Conservation (phyloP, 1,140 invertebrate genomes). For the Wasmannia auropunctata region DNA sequence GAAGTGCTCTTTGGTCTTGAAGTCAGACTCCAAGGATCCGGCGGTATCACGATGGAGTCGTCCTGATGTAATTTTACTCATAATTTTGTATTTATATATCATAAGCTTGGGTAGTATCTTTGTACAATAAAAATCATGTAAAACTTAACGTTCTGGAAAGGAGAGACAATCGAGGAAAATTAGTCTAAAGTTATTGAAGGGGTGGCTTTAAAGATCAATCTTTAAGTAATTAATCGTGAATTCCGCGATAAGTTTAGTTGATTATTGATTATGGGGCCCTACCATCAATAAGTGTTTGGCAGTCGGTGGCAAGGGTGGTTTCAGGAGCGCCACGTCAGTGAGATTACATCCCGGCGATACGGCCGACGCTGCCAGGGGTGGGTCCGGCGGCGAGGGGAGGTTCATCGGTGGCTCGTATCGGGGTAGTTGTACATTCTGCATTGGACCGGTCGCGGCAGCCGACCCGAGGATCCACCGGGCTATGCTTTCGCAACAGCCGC, state of each 20-base stretch:
- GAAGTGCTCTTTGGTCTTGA: conserved; percentile 76
- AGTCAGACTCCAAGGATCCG: conserved; percentile 78
- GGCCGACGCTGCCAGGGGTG: conserved; percentile 79
- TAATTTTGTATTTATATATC: conserved; percentile 11
- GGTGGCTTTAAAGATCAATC: conserved; percentile 20
- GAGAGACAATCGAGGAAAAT: background rate
- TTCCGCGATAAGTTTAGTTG: background rate
- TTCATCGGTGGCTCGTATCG: conserved; percentile 73
- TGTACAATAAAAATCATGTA: conserved; percentile 20
- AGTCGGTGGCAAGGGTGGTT: conserved; percentile 83
- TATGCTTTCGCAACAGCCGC: conserved; percentile 89
- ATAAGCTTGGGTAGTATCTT: conserved; percentile 45
- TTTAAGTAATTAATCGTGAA: conserved; percentile 1
- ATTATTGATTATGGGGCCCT: conserved; percentile 20
- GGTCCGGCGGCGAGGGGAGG: conserved; percentile 79
- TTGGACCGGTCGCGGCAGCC: conserved; percentile 80
- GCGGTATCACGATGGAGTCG: conserved; percentile 64
- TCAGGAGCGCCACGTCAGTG: conserved; percentile 84
- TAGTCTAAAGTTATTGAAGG: too few species aligned
- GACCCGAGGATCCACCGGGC: conserved; percentile 88
- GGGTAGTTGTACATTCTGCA: conserved; percentile 78
- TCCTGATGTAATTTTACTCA: conserved; percentile 67
- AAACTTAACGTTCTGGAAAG: background rate
- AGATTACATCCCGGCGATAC: conserved; percentile 74
- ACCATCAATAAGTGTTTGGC: conserved; percentile 78